Base-by-base conservation (phyloP, 2,888 invertebrate genomes). In the Phyllotreta cruciferae region DNA sequence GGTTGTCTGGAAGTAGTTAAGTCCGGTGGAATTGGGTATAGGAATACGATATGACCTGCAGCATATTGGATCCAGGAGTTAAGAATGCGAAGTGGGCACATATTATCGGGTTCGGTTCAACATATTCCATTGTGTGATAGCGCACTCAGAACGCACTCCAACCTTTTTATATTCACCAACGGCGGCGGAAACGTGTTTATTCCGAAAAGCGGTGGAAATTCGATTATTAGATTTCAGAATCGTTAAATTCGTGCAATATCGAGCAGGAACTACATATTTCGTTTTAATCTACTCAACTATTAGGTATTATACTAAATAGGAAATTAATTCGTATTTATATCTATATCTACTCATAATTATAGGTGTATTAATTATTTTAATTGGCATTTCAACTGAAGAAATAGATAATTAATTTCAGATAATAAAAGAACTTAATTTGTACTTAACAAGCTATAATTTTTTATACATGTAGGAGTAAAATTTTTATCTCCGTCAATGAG, bases 21-120 rank as follows among this genome's bases (percentile, higher is more conserved):
- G 64, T 61, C 65, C 65, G 37, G 53, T 55, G 34, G 53, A 60
- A 62, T 61, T 37, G 64, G 62, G 58, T 56, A 60, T 49, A 47
- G 53, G 57, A 55, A 61, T 60, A 58, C 45, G 61, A 63, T 67
- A 62, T 50, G 64, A 63, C 63, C 65, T 58, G 65, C 63, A 68
- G 74, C 76, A 77, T 77, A 77, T 77, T 77, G 77, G 75, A 64
- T 72, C 74, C 73, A 73, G 73, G 73, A 71, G 75, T 73, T 73
- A 75, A 75, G 75, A 76, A 76, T 75, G 74, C 71, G 70, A 69
- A 72, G 69, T 70, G 72, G 71, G 73, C 75, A 74, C 74, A 75
- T 77, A 77, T 77, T 77, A 77, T 76, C 74, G 75, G 72, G 71
- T 74, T 69, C 58, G 66, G 68, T 71, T 72, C 70, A 35, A 58